Evolutionary conservation across 1,140 invertebrate genomes (phyloP).

Genomic region (Drosophila tropicalis): DNA sequence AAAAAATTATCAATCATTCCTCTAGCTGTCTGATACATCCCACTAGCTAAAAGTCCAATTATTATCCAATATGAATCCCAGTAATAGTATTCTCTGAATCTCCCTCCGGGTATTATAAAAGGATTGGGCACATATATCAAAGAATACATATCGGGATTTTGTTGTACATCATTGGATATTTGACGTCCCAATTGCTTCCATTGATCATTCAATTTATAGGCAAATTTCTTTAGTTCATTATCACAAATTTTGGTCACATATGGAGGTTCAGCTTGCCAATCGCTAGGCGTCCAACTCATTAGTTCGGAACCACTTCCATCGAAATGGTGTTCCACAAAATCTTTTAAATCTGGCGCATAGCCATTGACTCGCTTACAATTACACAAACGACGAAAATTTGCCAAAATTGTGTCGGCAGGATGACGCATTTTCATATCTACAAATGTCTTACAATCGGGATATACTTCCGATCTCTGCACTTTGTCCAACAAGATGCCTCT

Average conservation of each 20-base stretch:
- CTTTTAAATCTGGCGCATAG: constrained; percentile 85
- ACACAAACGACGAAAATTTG: constrained; percentile 88
- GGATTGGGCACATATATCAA: constrained; percentile 95
- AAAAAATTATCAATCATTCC: constrained; percentile 94
- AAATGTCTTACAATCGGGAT: constrained; percentile 94
- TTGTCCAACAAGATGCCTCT: constrained; percentile 90
- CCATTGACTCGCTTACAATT: constrained; percentile 84
- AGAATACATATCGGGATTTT: constrained; percentile 89
- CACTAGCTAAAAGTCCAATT: constrained; percentile 91
- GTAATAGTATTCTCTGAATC: constrained; percentile 96
- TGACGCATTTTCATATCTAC: constrained; percentile 93
- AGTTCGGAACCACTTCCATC: constrained; percentile 90
- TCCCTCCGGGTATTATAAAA: constrained; percentile 94
- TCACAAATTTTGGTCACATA: constrained; percentile 88
- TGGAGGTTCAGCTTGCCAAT: constrained; percentile 89
- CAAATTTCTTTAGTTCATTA: constrained; percentile 87
- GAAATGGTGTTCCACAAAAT: constrained; percentile 88
- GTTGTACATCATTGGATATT: constrained; percentile 90
- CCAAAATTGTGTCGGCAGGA: constrained; percentile 87
- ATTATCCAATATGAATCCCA: constrained; percentile 98
- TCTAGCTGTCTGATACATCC: constrained; percentile 91
- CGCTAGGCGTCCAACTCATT: constrained; percentile 88
- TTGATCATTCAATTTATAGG: constrained; percentile 87
- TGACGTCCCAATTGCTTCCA: constrained; percentile 93
- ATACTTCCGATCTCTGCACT: constrained; percentile 90